Evolutionary conservation across 2,888 invertebrate species (phyloP).

Genomic region (Scelioninae gen. 1): DNA sequence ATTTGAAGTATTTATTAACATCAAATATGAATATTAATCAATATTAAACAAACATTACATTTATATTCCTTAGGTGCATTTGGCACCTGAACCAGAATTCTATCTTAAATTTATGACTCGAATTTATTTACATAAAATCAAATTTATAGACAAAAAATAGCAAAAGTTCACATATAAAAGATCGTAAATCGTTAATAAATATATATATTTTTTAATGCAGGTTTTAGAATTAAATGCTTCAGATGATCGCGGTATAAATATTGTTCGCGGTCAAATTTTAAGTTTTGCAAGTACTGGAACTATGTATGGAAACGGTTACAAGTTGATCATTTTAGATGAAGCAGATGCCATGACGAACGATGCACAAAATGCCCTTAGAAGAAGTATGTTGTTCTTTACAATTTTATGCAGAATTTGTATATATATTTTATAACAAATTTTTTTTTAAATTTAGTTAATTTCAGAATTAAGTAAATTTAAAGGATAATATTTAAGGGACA

Average conservation of each 20-base stretch:
- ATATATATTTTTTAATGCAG: conserved; percentile 83
- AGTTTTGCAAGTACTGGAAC: conserved; percentile 98
- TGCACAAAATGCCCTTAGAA: conserved; percentile 98
- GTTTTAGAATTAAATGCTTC: conserved; percentile 97
- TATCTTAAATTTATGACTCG: too few relatives aligned
- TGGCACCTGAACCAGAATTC: too few relatives aligned
- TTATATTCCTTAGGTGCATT: too few relatives aligned
- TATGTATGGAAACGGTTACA: conserved; percentile 96
- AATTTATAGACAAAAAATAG: too few relatives aligned
- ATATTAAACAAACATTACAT: too few relatives aligned
- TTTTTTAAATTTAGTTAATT: too few relatives aligned
- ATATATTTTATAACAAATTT: too few relatives aligned
- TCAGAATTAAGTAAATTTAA: too few relatives aligned
- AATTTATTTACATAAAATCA: too few relatives aligned
- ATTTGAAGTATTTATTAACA: too few relatives aligned
- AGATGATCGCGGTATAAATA: conserved; percentile 98
- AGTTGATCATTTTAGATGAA: conserved; percentile 98
- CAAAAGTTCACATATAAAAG: background rate
- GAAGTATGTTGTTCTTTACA: conserved; percentile 87
- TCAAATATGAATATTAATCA: too few relatives aligned
- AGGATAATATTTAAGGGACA: too few relatives aligned
- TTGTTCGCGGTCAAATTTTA: conserved; percentile 96
- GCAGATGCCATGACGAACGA: conserved; percentile 99
- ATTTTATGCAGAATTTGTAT: conserved; percentile 7
- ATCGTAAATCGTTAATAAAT: background rate